Base-by-base conservation (phyloP, 2,113 vertebrate species). In the Rhea americana region DNA sequence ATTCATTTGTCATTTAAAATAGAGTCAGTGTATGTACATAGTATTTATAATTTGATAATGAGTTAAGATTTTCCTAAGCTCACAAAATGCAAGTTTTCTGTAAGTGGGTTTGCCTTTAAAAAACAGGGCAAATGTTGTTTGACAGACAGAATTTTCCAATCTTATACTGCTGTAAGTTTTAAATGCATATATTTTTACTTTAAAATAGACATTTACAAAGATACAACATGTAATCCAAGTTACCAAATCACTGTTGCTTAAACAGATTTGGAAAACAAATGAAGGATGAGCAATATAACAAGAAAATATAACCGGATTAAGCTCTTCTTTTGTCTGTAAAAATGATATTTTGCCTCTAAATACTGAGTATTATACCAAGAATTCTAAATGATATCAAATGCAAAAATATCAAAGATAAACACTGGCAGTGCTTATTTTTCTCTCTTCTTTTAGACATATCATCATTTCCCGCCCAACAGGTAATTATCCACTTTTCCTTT, bases 401-500 rank as follows among this genome's bases (percentile, higher is more conserved):
- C 45, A 92, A 93, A 85, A 78, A 88, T 87, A 90, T 86, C 70
- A 94, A 95, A 95, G 76, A 65, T 56, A 94, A 92, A 84, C 80
- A 87, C 84, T 95, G 1, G n/a, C 74, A 66, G 90, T 30, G 82
- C 91, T 90, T 95, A 94, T 96, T 94, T 96, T 93, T 75, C 79
- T 68, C 55, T 90, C 96, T 89, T 77, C 89, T 92, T 95, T 93
- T 86, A 96, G 76, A 70, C 84, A 94, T 85, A 94, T 85, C 87
- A 94, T 97, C 95, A 95, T 95, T 94, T 95, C 95, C 92, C 87
- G 97, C 89, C 95, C 92, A 93, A 96, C 39, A 94, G 95, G 93
- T 96, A 97, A 97, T 96, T 96, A 95, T 96, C 91, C 95, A 91
- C 95, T 96, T 94, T 95, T 63, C 77, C 87, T 95, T 94, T 97